These are phyloP conservation scores for Drosophila arizonae DNA, from an alignment of 1,140 invertebrate species.

Conservation along the genomic window DNA sequence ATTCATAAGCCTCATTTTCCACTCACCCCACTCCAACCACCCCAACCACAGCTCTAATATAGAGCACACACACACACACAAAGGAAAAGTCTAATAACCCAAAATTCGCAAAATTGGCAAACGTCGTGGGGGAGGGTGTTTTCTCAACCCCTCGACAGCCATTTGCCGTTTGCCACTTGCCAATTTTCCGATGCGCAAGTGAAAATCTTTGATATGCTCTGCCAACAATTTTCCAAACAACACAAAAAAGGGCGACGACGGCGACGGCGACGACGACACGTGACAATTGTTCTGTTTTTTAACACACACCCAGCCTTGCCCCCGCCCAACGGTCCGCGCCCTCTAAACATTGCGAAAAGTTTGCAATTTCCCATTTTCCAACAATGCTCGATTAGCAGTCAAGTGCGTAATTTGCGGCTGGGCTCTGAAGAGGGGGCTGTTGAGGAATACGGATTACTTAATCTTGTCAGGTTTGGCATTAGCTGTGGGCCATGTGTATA, in stretches of 20 bases:
- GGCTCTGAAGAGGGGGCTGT: conserved; percentile 21
- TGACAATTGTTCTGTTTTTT: conserved; percentile 69
- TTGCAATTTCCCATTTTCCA: conserved; percentile 58
- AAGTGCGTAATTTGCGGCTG: conserved; percentile 74
- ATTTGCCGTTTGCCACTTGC: conserved; percentile 39
- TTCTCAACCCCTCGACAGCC: conserved; percentile 12
- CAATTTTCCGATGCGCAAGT: conserved; percentile 58
- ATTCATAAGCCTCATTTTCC: conserved; percentile 61
- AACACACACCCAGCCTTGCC: background rate
- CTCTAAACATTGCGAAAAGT: conserved; percentile 31
- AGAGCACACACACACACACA: conserved; percentile 40
- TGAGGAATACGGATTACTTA: conserved; percentile 49
- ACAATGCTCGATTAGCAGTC: conserved; percentile 53
- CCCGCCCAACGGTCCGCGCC: background rate
- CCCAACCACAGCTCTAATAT: conserved; percentile 40
- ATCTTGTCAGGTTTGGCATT: conserved; percentile 29
- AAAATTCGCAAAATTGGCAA: conserved; percentile 66
- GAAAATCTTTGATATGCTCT: conserved; percentile 58
- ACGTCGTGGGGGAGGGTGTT: background rate
- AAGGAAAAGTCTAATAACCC: conserved; percentile 63
- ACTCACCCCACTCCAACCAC: background rate
- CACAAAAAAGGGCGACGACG: conserved; percentile 14
- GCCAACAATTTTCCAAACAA: conserved; percentile 60
- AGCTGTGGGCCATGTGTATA: conserved; percentile 1
- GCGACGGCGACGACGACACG: conserved; percentile 49